Conservation (phyloP, 2,113 vertebrate species). For the Gopherus flavomarginatus region DNA sequence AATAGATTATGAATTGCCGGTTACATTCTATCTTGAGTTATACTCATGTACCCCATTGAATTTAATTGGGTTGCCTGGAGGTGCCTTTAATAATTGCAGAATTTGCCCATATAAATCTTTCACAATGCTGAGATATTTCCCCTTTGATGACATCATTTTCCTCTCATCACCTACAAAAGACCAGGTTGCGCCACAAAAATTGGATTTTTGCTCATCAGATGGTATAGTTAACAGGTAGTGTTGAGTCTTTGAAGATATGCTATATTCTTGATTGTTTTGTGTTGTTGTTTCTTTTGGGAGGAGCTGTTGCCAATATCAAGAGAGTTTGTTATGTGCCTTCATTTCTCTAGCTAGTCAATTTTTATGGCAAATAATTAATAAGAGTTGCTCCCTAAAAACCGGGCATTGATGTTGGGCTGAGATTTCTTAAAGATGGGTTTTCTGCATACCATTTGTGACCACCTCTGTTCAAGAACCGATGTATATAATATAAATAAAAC, state of each 20-base stretch:
- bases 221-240: background rate
- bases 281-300: background rate
- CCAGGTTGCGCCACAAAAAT: background rate
- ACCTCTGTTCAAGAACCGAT: background rate
- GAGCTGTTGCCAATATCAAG: background rate
- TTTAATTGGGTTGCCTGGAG: background rate
- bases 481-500: background rate
- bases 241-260: background rate
- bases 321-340: background rate
- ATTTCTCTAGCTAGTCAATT: background rate
- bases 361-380: background rate
- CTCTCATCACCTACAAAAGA: background rate
- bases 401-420: background rate
- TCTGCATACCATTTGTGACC: background rate
- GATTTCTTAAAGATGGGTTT: background rate
- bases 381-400: background rate
- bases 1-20: slow-evolving; percentile 32
- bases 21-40: slow-evolving; percentile 28
- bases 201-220: background rate
- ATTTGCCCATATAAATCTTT: background rate
- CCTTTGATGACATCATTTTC: background rate
- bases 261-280: background rate
- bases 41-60: background rate
- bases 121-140: background rate
- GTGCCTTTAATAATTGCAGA: background rate